phyloP scores from a whole-genome alignment of 2,797 vertebrate species.

The Parauchenoglanis punctatus region DNA sequence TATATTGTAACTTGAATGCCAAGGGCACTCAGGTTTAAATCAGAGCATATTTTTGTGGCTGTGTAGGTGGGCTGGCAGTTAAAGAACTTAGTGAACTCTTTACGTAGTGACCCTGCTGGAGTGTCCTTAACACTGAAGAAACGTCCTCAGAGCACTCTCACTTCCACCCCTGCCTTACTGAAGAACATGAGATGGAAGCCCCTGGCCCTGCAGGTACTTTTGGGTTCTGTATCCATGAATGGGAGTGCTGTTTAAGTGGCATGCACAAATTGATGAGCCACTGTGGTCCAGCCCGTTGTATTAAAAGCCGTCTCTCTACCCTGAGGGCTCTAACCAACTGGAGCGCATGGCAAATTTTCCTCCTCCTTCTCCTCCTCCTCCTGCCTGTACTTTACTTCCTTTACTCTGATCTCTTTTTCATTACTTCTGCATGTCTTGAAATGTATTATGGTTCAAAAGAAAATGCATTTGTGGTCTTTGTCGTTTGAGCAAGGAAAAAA shows the following conservation, averaged over 20 bases:
- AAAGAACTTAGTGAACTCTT: constrained; percentile 87
- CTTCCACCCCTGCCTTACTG: constrained; percentile 87
- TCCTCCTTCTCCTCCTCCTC: constrained; percentile 31
- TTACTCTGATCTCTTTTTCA: constrained; percentile 49
- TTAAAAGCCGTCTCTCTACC: constrained; percentile 67
- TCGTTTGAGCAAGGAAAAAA: neutral
- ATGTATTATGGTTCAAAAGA: constrained; percentile 22
- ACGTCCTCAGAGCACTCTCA: constrained; percentile 89
- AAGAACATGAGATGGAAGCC: constrained; percentile 95
- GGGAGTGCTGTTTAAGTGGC: constrained; percentile 48
- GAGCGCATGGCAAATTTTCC: constrained; percentile 57
- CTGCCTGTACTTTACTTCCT: constrained; percentile 13
- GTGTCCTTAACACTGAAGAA: constrained; percentile 91
- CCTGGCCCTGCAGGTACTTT: constrained; percentile 83
- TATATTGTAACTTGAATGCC: neutral
- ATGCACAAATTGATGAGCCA: constrained; percentile 50
- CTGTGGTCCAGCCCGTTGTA: constrained; percentile 59
- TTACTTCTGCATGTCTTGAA: constrained; percentile 45
- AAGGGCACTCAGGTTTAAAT: neutral
- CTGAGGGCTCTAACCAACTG: constrained; percentile 63
- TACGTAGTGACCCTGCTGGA: constrained; percentile 88
- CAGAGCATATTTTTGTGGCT: constrained; percentile 7
- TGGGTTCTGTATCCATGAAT: constrained; percentile 44
- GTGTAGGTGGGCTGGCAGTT: constrained; percentile 91
- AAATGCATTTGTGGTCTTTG: constrained; percentile 5